Base-by-base conservation (phyloP, 1,140 invertebrate genomes). In the Drosophila kohkoa region DNA sequence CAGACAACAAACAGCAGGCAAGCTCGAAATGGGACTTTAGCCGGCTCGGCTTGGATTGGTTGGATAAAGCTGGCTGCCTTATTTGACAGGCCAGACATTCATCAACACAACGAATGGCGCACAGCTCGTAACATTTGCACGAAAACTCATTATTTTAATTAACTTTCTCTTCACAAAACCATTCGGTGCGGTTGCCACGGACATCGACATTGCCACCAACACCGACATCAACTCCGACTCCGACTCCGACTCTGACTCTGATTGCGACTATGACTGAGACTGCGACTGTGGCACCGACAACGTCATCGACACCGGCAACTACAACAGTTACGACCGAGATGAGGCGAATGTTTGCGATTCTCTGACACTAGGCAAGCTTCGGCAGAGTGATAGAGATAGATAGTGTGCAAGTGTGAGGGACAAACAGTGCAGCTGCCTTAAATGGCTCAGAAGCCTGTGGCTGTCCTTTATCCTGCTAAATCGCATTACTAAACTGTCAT, bases 131-230 rank as follows among this genome's bases (percentile, higher is more conserved):
- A 74, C 75, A 74, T 81, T 77, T 77, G 70, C 77, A 88, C 71
- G 74, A 80, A 88, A 91, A 86, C 85, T 90, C 83, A 92, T 92
- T 92, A 92, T 91, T 91, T 92, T 92, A 92, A 92, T 92, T 92
- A 91, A 91, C 90, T 91, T 91, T 91, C 82, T 79, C 90, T 91
- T 88, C 73, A 90, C 62, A 73, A 73, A 67, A 82, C 70, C 75
- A 86, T 70, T 82, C 38, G 79, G 60, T 77, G 66, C 46, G 82
- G 64, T 75, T 80, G 51, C 68, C 77, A 75, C 62, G 57, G 65
- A 77, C 55, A 87, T 76, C 77, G 79, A 79, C 77, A 79, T 58
- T 63, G 68, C 38, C 52, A 71, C 59, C 60, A 55, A 25, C 63
- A 65, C 49, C 38, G 28, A 13, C 38, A 59, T 10, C 16, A 20